Base-by-base conservation (phyloP, 1,140 invertebrate genomes). In the Spodoptera frugiperda region DNA sequence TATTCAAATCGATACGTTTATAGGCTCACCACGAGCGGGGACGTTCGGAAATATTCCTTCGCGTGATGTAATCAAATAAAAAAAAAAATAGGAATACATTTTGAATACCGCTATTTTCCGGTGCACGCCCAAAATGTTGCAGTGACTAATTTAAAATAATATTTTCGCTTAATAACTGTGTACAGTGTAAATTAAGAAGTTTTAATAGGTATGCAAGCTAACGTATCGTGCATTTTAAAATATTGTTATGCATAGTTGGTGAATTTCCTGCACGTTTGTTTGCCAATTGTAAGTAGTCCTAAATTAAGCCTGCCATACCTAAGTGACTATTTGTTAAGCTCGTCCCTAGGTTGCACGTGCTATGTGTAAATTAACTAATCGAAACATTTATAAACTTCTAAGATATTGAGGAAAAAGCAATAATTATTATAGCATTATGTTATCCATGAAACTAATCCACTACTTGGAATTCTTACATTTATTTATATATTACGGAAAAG, bases 81-180 rank as follows among this genome's bases (percentile, higher is more conserved):
- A 77, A 81, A n/a, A 84, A 77, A 68, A 76, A 71, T 63, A 83
- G 77, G 73, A 81, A 75, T 77, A 70, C 51, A 25, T 80, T 80
- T 68, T 55, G 79, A 77, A 81, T 80, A 67, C 67, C 80, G 80
- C 74, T 80, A 86, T 82, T 81, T 89, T 87, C 86, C 87, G 86
- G 84, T 82, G 73, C 65, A 68, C 77, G 63, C 78, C 77, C 54
- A 61, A 73, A 76, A 79, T 82, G 84, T 74, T 57, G 71, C 79
- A 78, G 51, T 77, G 67, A 54, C 75, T 71, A 82, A 79, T 85
- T 86, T 87, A 80, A 79, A 80, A 86, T 84, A 85, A 63, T 51
- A 63, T 82, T 80, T 89, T 87, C 80, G 83, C 84, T 77, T 90
- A 88, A 89, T 85, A 84, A 82, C 82, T 81, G 76, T 82, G 80